A percentile compares a stretch with the other conserved stretches of the same genome.
Conservation (phyloP, 2,888 invertebrate species). For the Epistrophe eligans region DNA sequence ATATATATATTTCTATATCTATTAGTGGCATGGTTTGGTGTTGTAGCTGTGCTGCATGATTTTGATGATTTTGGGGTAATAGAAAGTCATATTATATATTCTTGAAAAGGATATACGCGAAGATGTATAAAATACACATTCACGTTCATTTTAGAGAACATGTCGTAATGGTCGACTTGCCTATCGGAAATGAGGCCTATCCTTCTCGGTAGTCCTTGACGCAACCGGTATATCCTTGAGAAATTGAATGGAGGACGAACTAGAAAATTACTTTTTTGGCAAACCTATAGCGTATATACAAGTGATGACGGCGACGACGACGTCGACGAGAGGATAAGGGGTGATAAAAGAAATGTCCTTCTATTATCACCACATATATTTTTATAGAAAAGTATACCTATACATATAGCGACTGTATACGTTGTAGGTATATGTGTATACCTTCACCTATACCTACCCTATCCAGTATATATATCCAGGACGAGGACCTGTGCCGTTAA, state of each 20-base stretch:
- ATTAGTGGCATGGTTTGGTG: slow-evolving; percentile 9
- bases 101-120: slow-evolving; percentile 35
- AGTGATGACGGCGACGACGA: background rate
- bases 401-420: background rate
- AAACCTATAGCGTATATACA: background rate
- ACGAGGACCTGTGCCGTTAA: slow-evolving; percentile 25
- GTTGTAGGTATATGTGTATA: background rate
- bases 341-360: slow-evolving; percentile 38
- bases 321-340: background rate
- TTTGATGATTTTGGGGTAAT: slow-evolving; percentile 42
- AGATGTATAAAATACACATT: slow-evolving; percentile 38
- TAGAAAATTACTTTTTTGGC: slow-evolving; percentile 56
- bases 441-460: background rate
- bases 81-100: slow-evolving; percentile 2
- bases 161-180: slow-evolving; percentile 64
- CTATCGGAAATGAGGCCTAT: slow-evolving; percentile 70
- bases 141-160: slow-evolving; percentile 42
- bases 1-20: background rate
- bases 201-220: slow-evolving; percentile 44
- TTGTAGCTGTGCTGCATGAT: background rate
- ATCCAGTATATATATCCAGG: too few species aligned
- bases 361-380: slow-evolving; percentile 66
- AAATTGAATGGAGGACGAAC: slow-evolving; percentile 59
- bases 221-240: slow-evolving; percentile 29
- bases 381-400: background rate